Evolutionary conservation across 2,888 invertebrate species (phyloP), one percentile per base, ranked within the genome.

Genomic region (Kryphioiulus occultus): DNA sequence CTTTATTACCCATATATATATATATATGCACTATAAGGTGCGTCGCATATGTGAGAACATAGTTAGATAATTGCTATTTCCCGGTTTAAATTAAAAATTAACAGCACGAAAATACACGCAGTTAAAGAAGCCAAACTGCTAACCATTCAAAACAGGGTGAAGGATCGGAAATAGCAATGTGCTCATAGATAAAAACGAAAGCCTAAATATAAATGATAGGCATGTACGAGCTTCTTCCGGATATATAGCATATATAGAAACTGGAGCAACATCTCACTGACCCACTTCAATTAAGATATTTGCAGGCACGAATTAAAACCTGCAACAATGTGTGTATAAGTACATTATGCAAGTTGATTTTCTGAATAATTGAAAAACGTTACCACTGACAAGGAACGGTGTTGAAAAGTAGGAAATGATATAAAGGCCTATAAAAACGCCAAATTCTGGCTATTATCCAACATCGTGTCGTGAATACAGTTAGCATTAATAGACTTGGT

Each of bases 251-350:
- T 68, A 68, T 68, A 26, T 68, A 68, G 19, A 68, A 68, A 68
- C 68, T 68, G 12, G 68, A 68, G 68, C 68, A 68, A 68, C 68
- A 68, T 68, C 68, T 68, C 68, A 68, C 68, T 68, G 68, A 68
- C 68, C 68, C 68, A 68, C 68, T 68, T 68, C 19, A 22, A 68
- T 68, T 68, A 68, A 68, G 68, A 26, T 26, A 68, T 68, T 68
- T 68, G 26, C 68, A 68, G n/a, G 12, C 68, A 68, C 68, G 68
- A 68, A 68, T 68, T 68, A 68, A 68, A 68, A 22, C 68, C 68
- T 26, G 68, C 22, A 22, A 68, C 68, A 68, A 26, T 26, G 68
- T 26, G 26, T 4, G 59, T n/a, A 59, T 68, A 68, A 26, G 35
- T 68, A 68, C 19, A 26, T 68, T 4, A 26, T 68, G 26, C 22